phyloP scores from a whole-genome alignment of 2,797 vertebrate genomes.

The Myioborus miniatus region DNA sequence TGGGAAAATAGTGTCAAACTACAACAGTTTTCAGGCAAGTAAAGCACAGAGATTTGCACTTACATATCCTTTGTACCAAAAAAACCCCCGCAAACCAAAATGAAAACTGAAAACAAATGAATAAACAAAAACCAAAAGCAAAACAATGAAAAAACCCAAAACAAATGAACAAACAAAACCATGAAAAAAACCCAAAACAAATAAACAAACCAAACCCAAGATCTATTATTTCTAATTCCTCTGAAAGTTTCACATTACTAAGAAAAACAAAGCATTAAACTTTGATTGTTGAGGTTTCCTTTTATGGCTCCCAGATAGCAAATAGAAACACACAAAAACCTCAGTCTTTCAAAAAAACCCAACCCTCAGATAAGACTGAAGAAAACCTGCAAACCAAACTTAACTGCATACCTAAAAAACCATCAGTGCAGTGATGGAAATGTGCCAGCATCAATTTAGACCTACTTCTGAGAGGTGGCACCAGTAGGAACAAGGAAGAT shows the following conservation, averaged over 20 bases:
- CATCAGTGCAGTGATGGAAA: not conserved
- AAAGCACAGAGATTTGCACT: not conserved
- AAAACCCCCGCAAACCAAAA: rapidly evolving
- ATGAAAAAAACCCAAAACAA: rapidly evolving
- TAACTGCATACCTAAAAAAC: not conserved
- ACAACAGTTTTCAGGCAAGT: not conserved
- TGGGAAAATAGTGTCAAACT: not conserved
- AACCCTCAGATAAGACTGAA: not conserved
- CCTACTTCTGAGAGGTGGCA: not conserved
- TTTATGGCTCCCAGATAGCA: not conserved
- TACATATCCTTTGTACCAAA: not conserved
- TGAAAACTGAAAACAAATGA: not conserved
- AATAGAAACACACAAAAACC: not conserved
- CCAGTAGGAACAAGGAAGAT: not conserved
- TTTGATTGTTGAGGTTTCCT: not conserved
- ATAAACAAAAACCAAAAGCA: not conserved
- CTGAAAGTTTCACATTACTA: not conserved
- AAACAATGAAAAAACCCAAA: rapidly evolving
- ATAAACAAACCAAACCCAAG: not conserved
- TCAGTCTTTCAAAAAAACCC: not conserved
- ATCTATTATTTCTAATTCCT: not conserved
- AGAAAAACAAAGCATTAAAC: not conserved
- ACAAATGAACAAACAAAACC: not conserved
- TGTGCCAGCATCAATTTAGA: not conserved
- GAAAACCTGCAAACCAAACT: not conserved